Percentiles rank a stretch among this genome's conserved stretches.
Evolutionary conservation across 2,888 invertebrate genomes (phyloP).

Genomic region (Phymatocera aterrima): DNA sequence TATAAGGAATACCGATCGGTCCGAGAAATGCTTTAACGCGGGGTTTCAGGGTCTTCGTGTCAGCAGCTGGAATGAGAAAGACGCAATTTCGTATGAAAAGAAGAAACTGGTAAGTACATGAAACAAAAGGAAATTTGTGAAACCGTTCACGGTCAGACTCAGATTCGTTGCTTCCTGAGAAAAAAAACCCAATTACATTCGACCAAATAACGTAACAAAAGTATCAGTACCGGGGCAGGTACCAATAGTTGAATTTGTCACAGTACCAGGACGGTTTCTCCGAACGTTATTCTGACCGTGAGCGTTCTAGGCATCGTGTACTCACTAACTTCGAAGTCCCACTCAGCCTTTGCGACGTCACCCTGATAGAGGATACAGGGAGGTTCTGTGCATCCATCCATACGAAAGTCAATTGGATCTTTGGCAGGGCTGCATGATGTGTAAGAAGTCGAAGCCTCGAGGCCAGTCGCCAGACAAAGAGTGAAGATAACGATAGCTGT

Average conservation of each 20-base stretch:
- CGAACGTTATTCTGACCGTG: too few relatives aligned
- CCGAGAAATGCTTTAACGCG: constrained; percentile 60
- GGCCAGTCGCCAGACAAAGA: constrained; percentile 20
- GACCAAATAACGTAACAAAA: too few relatives aligned
- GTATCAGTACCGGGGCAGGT: too few relatives aligned
- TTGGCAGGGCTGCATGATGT: neutral
- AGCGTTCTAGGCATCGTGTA: neutral
- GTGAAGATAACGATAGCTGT: constrained; percentile 11
- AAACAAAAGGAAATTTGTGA: neutral
- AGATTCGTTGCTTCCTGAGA: neutral
- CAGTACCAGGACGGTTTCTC: neutral
- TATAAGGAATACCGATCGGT: constrained; percentile 52
- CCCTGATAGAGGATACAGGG: constrained; percentile 50
- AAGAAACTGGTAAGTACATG: neutral
- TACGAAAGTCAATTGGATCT: constrained; percentile 38
- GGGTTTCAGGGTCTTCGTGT: constrained; percentile 59
- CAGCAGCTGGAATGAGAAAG: constrained; percentile 53
- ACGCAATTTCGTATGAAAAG: neutral
- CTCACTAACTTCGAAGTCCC: constrained; percentile 53
- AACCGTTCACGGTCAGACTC: neutral
- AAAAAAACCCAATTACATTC: neutral
- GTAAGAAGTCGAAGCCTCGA: constrained; percentile 31
- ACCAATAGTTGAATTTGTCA: too few relatives aligned
- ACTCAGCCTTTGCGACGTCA: constrained; percentile 36
- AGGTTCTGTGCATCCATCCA: constrained; percentile 46